Conservation (phyloP, 30 jellyfish, hydroid and myxozoan genomes). For the Aurelia sp. region DNA sequence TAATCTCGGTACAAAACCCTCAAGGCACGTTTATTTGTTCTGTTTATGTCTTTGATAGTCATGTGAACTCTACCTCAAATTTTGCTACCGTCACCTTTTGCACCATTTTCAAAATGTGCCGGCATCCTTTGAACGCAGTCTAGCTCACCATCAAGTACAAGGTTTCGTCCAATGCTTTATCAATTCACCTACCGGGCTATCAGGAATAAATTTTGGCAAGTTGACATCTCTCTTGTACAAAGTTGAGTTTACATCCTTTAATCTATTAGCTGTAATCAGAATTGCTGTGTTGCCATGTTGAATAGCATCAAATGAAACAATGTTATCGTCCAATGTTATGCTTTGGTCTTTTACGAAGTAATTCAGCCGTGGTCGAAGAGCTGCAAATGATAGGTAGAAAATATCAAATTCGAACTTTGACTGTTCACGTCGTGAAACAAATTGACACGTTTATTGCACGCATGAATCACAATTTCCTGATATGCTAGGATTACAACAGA, state of each 20-base stretch:
- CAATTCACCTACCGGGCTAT: slow-evolving; percentile 36
- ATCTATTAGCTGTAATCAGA: slow-evolving; percentile 12
- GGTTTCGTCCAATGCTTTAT: neutral
- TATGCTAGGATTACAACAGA: too few species aligned
- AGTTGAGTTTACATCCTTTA: slow-evolving; percentile 28
- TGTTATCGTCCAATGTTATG: slow-evolving; percentile 6
- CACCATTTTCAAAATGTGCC: too few species aligned
- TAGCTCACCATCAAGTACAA: neutral
- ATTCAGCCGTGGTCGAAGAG: slow-evolving; percentile 59
- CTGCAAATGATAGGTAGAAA: slow-evolving; percentile 2
- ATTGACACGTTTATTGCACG: too few species aligned
- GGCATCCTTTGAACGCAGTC: too few species aligned
- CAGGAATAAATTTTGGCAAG: neutral
- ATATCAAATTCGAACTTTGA: neutral
- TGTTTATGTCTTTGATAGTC: too few species aligned
- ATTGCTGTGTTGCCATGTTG: slow-evolving; percentile 11
- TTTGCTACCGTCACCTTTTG: neutral
- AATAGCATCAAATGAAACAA: slow-evolving; percentile 47
- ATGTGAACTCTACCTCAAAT: too few species aligned
- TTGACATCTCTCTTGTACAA: slow-evolving; percentile 5
- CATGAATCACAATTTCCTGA: too few species aligned
- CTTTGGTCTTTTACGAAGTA: slow-evolving; percentile 24
- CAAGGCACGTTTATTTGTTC: too few species aligned
- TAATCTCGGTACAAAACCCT: too few species aligned
- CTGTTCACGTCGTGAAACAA: neutral